Conservation (phyloP, 2,888 invertebrate genomes). For the Dusona sp. region DNA sequence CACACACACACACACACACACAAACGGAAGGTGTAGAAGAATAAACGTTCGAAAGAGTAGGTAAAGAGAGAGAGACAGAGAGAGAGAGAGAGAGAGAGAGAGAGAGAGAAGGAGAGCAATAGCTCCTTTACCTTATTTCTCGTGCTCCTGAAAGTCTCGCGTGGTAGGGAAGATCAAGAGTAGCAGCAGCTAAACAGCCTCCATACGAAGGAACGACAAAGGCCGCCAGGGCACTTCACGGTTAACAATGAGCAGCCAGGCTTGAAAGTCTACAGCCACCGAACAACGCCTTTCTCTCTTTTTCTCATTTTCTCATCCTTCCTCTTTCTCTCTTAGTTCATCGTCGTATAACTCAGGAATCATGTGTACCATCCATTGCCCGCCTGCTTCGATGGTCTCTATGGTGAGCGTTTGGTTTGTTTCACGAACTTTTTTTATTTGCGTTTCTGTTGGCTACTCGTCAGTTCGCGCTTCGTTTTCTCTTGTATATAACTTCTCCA, state of each 20-base stretch:
- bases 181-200: conserved; percentile 48
- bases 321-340: conserved; percentile 27
- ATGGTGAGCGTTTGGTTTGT: conserved; percentile 54
- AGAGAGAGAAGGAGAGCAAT: conserved; percentile 60
- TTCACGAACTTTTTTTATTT: conserved; percentile 47
- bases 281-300: conserved; percentile 68
- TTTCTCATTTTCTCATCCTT: conserved; percentile 16
- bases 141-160: conserved; percentile 28
- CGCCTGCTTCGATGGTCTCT: conserved; percentile 48
- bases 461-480: conserved; percentile 30
- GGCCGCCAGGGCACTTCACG: conserved; percentile 61
- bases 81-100: conserved; percentile 57
- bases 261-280: conserved; percentile 70
- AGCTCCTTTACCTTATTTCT: conserved; percentile 43
- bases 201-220: conserved; percentile 22
- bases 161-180: conserved; percentile 38
- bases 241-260: conserved; percentile 75
- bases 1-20: conserved; percentile 16
- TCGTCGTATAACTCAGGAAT: conserved; percentile 48
- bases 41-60: conserved; percentile 47
- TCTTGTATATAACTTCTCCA: conserved; percentile 13
- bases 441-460: conserved; percentile 36
- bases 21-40: conserved; percentile 21
- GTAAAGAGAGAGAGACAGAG: conserved; percentile 51
- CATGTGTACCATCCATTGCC: conserved; percentile 54